Evolutionary conservation across 2,113 vertebrate genomes (phyloP).

Genomic region (Cryptotis parvus): DNA sequence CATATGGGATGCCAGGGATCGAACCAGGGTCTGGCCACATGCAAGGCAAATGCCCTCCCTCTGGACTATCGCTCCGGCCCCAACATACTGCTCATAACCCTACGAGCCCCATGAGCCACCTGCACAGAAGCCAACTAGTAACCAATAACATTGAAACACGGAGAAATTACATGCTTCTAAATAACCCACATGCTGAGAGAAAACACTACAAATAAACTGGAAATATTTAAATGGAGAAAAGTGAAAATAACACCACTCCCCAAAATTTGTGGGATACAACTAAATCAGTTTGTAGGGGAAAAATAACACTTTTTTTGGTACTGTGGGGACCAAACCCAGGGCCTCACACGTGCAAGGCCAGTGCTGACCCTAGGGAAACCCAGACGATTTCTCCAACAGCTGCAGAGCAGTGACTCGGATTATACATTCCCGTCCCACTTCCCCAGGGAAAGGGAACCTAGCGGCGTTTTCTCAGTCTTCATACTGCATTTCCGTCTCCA

Average conservation of each 20-base stretch:
- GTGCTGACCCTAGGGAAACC: background rate
- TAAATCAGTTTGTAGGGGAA: background rate
- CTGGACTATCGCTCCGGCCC: too few relatives aligned
- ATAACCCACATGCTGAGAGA: background rate
- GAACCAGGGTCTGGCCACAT: too few relatives aligned
- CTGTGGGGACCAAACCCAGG: too few relatives aligned
- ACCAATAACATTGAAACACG: background rate
- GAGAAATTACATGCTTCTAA: background rate
- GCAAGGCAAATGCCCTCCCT: too few relatives aligned
- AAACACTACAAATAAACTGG: background rate
- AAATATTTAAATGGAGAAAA: background rate
- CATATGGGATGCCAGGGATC: too few relatives aligned
- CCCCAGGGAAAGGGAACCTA: background rate
- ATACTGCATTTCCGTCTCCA: background rate
- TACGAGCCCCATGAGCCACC: background rate
- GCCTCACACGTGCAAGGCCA: too few relatives aligned
- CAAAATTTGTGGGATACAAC: background rate
- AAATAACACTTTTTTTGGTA: background rate
- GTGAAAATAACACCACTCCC: background rate
- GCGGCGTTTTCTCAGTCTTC: background rate
- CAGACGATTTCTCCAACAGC: too few relatives aligned
- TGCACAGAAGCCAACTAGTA: background rate
- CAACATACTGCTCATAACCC: too few relatives aligned
- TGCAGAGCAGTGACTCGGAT: background rate
- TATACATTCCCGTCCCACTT: too few relatives aligned